Evolutionary conservation across 2,113 vertebrate species (phyloP).

Genomic region (Casuarius casuarius): DNA sequence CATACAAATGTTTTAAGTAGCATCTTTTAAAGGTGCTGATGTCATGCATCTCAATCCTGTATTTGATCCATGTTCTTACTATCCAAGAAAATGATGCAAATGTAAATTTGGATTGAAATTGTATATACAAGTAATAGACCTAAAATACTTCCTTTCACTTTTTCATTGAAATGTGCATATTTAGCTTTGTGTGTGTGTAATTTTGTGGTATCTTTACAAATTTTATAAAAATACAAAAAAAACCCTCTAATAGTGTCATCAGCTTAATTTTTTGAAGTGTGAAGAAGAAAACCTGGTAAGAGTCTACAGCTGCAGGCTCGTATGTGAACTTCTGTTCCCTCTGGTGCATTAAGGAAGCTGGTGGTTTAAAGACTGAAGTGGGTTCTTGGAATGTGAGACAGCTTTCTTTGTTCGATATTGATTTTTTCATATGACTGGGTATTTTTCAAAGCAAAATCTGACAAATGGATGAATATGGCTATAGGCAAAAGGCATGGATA

Average conservation of each 20-base stretch:
- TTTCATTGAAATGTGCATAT: conserved; percentile 68
- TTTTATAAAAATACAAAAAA: conserved; percentile 73
- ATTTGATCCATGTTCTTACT: conserved; percentile 60
- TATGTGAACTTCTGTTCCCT: neutral
- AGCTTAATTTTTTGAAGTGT: neutral
- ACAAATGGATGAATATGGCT: neutral
- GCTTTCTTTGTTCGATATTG: neutral
- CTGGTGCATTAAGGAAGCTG: neutral
- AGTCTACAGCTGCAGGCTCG: neutral
- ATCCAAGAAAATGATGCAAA: conserved; percentile 55
- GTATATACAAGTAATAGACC: conserved; percentile 74
- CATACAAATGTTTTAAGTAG: neutral
- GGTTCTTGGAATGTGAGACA: neutral
- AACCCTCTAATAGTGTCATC: neutral
- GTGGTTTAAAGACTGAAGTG: neutral
- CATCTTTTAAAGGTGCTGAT: conserved; percentile 25
- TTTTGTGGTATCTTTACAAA: conserved; percentile 70
- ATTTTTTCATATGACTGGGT: neutral
- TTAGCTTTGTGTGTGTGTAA: conserved; percentile 62
- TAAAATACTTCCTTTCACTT: conserved; percentile 64
- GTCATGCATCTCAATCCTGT: conserved; percentile 38
- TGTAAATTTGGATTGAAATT: conserved; percentile 77
- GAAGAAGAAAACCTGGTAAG: neutral
- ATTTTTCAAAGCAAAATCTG: neutral
- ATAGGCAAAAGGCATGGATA: neutral